Evolutionary conservation across 2,888 invertebrate species (phyloP), one percentile per base, ranked within the genome.

Genomic region (Tribolium freemani): DNA sequence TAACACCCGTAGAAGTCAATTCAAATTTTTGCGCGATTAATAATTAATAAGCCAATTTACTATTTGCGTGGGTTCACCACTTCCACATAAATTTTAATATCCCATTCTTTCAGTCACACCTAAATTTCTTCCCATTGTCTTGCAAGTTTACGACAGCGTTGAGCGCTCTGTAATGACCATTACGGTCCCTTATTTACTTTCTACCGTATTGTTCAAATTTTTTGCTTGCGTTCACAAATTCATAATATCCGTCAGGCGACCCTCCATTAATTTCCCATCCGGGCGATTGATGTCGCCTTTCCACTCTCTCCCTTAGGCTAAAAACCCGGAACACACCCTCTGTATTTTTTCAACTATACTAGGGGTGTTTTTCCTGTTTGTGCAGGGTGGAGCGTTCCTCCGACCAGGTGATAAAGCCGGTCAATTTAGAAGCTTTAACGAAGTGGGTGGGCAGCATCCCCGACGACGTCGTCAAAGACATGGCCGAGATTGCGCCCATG

Each of bases 321-420:
- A n/a, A n/a, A n/a, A n/a, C n/a, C 11, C 1, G 45, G 48, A 46
- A 46, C 46, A 46, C 51, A 5, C 51, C 20, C 51, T 16, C 8
- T 13, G n/a, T 10, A 53, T 21, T n/a, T 53, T 4, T 26, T 20
- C 53, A 13, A 21, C 16, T 16, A 2, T 21, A 53, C 26, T 26
- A 26, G 2, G 26, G 5, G 26, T 26, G 8, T 45, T 5, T 21
- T 48, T 71, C 16, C 16, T 76, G 77, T 51, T 75, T 77, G 76
- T 77, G 71, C 87, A 98, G 97, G 88, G 96, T 97, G 85, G 98
- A 99, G 88, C 92, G 98, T 74, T 98, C 98, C 56, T 97, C 97
- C 75, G 98, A 99, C 90, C 99, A 99, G 90, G 98, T 99, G 81
- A 96, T 99, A 86, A 98, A 98, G 84, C 97, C 99, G 9, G 95